Conservation (phyloP, 2,797 vertebrate species). For the Sternotherus odoratus region DNA sequence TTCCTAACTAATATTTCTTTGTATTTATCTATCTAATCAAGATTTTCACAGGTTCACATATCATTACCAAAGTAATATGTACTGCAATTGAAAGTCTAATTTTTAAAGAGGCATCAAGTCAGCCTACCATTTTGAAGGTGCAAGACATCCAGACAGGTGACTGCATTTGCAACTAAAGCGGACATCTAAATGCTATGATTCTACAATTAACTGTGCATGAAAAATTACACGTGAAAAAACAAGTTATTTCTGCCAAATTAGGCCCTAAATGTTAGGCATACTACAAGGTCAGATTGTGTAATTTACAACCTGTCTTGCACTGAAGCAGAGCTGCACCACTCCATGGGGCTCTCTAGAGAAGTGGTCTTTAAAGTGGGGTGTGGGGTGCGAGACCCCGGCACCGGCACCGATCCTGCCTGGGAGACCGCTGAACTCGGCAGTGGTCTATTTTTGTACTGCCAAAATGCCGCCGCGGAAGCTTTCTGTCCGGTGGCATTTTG, state of each 20-base stretch:
- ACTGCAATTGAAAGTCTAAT: background rate
- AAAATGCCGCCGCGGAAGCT: too few relatives aligned
- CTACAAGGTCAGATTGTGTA: background rate
- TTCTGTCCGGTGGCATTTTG: too few relatives aligned
- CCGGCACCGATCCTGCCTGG: too few relatives aligned
- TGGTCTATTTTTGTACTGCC: too few relatives aligned
- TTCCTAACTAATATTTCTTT: background rate
- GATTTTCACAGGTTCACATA: background rate
- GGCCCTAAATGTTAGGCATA: background rate
- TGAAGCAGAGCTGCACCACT: background rate
- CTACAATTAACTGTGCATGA: background rate
- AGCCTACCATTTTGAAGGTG: slow-evolving; percentile 3
- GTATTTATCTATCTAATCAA: background rate
- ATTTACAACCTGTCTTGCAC: background rate
- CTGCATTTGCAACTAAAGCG: background rate
- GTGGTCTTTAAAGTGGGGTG: too few relatives aligned
- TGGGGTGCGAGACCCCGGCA: too few relatives aligned
- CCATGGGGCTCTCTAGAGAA: background rate
- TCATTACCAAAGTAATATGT: background rate
- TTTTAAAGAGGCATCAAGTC: background rate
- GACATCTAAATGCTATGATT: background rate
- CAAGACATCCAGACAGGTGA: background rate
- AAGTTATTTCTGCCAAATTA: background rate
- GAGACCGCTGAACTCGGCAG: too few relatives aligned
- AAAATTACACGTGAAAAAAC: background rate